These are phyloP conservation scores for Rhinolophus ferrumequinum DNA, from an alignment of 2,113 vertebrate genomes.

Conservation along the genomic window DNA sequence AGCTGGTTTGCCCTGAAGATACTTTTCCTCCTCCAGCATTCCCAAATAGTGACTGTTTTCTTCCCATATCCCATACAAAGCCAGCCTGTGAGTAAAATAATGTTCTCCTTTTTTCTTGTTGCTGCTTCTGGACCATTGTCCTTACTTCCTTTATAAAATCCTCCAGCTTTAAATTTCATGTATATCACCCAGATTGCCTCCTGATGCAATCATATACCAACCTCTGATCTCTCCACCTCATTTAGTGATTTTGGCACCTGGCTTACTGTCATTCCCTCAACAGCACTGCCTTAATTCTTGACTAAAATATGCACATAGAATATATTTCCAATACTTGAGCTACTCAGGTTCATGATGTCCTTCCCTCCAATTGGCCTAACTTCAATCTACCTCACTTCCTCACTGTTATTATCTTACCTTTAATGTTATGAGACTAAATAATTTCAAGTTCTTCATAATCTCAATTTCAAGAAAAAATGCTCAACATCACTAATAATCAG, in stretches of 20 bases:
- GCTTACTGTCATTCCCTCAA: background rate
- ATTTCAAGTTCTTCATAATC: background rate
- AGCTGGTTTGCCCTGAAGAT: background rate
- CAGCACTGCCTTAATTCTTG: background rate
- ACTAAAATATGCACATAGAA: background rate
- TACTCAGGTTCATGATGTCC: background rate
- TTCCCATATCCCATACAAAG: background rate
- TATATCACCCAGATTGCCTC: background rate
- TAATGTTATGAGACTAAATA: background rate
- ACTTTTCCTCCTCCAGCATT: background rate
- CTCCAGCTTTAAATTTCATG: background rate
- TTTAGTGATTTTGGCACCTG: background rate
- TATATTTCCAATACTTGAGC: background rate
- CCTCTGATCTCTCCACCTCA: background rate
- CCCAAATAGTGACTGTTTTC: background rate
- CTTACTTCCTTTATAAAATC: background rate
- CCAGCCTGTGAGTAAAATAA: background rate
- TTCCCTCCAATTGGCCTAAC: background rate
- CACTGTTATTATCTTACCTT: background rate
- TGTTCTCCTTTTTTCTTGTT: background rate
- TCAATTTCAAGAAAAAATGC: background rate
- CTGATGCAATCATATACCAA: background rate
- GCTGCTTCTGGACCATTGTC: background rate
- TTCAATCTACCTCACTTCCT: background rate
- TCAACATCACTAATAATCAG: too few relatives aligned